Percentiles rank a stretch among this genome's conserved stretches.
Conservation (phyloP, 2,888 invertebrate species). For the Lapara coniferarum region DNA sequence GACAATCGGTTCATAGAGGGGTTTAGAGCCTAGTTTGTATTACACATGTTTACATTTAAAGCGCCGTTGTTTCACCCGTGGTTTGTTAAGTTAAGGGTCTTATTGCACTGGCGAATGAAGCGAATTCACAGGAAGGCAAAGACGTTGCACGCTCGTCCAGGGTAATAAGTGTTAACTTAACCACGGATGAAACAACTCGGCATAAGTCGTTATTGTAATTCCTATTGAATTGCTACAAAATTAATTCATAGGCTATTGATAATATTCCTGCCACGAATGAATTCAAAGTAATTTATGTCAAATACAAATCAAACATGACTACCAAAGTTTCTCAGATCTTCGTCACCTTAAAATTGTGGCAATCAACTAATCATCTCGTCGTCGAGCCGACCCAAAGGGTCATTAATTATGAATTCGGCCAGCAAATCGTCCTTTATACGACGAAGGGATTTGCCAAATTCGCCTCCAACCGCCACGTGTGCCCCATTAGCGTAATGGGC, state of each 20-base stretch:
- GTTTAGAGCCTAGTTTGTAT: background rate
- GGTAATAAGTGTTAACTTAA: no score
- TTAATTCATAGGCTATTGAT: background rate
- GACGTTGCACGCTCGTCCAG: no score
- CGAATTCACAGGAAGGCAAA: no score
- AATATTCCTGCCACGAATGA: background rate
- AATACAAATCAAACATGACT: background rate
- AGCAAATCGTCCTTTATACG: constrained; percentile 78
- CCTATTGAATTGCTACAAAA: no score
- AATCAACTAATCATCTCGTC: constrained; percentile 74
- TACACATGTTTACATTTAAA: background rate
- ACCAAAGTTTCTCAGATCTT: constrained; percentile 18
- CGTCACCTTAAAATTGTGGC: constrained; percentile 56
- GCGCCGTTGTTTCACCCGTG: no score
- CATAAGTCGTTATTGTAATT: background rate
- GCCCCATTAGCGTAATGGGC: constrained; percentile 77
- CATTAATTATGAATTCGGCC: constrained; percentile 81
- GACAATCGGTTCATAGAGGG: no score
- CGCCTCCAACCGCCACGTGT: constrained; percentile 69
- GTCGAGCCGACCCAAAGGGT: constrained; percentile 66
- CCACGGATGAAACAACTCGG: no score
- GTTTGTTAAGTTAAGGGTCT: no score
- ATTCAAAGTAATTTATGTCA: no score
- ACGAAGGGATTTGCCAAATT: constrained; percentile 72
- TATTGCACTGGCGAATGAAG: no score